Conservation (phyloP, 1,140 invertebrate genomes). For the Microplitis mediator region DNA sequence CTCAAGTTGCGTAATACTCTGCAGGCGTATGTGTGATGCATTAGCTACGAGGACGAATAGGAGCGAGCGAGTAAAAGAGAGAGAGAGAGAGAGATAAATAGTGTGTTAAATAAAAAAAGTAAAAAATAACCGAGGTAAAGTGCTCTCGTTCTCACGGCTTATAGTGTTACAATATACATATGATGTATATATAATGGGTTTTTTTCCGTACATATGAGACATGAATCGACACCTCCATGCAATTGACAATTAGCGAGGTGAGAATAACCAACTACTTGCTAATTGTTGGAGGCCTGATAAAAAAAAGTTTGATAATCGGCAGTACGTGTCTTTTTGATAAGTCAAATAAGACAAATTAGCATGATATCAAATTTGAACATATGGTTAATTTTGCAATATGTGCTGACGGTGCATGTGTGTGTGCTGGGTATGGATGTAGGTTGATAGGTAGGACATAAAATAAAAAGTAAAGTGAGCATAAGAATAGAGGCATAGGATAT, state of each 20-base stretch:
- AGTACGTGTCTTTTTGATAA: neutral
- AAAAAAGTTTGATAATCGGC: neutral
- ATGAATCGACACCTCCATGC: slow-evolving; percentile 8
- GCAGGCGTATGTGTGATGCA: neutral
- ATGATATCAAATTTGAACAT: too few species aligned
- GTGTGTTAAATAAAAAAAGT: neutral
- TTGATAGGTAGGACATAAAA: neutral
- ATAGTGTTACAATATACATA: too few species aligned
- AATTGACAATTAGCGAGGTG: slow-evolving; percentile 10
- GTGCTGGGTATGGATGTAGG: too few species aligned
- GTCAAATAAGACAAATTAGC: neutral
- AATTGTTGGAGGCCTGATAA: slow-evolving; percentile 6
- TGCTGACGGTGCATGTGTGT: too few species aligned
- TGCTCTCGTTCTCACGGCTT: neutral
- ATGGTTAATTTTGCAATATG: too few species aligned
- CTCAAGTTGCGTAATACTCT: neutral
- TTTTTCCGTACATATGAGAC: neutral
- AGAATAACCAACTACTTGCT: neutral
- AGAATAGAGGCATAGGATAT: neutral
- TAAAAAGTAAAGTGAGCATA: slow-evolving; percentile 7
- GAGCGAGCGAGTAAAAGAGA: neutral
- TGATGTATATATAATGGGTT: neutral
- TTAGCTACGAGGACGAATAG: neutral
- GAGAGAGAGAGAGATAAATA: neutral
- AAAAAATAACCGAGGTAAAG: neutral